Evolutionary conservation across 2,113 vertebrate species (phyloP).

Genomic region (Cinclus mexicanus): DNA sequence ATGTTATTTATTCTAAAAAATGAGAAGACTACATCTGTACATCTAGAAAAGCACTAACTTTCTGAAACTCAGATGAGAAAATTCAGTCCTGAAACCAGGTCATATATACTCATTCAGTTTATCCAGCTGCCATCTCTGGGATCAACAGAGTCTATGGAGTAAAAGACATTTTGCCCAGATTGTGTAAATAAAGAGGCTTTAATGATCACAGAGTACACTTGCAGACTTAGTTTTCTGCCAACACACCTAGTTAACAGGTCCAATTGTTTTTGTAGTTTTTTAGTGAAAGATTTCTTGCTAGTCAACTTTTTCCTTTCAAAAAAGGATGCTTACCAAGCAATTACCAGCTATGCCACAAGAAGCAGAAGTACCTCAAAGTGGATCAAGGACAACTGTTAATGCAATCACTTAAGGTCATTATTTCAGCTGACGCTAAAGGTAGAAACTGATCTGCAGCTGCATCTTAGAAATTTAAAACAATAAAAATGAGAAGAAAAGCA

Average conservation of each 20-base stretch:
- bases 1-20: background rate
- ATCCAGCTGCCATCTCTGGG: background rate
- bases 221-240: background rate
- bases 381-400: background rate
- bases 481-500: background rate
- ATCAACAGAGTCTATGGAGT: background rate
- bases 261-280: background rate
- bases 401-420: conserved; percentile 4
- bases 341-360: background rate
- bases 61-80: background rate
- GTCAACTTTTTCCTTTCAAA: background rate
- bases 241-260: background rate
- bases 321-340: background rate
- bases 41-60: background rate
- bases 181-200: background rate
- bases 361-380: background rate
- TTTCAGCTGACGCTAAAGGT: conserved; percentile 11
- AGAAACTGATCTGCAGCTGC: background rate
- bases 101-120: background rate
- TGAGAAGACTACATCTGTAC: background rate
- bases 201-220: background rate
- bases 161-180: background rate
- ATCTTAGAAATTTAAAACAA: background rate
- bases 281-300: background rate
- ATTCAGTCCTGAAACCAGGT: background rate